Base-by-base conservation (phyloP, 1,140 invertebrate species). In the Plectrocnemia conspersa region DNA sequence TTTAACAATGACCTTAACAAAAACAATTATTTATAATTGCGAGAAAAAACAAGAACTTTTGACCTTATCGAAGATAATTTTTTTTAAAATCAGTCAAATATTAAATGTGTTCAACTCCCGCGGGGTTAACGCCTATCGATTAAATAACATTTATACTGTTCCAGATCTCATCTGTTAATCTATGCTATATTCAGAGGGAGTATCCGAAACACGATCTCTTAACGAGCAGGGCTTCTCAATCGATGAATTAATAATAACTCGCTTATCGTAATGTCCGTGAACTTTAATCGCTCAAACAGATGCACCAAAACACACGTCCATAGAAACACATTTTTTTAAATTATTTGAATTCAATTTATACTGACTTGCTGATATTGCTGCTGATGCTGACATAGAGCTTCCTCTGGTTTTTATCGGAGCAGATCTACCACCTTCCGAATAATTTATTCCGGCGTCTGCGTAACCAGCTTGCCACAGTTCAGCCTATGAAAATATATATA, bases 291-390 rank as follows among this genome's bases (percentile, higher is more conserved):
- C 16, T 3, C 3, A 33, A 33, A 15, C 32, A 9, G 16, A 33
- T 33, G 32, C 32, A 33, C 32, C 32, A 2, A 33, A 33, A 33
- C 32, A 15, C 32, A 33, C 32, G 32, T 33, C 16, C 15, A 42
- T 40, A 7, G 36, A 42, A 42, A 45, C n/a, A 18, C 27, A 29
- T 29, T 29, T 29, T 29, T 29, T 35, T 35, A 3, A 35, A 10
- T 10, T 41, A 41, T 15, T 48, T n/a, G 1, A 22, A 27, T 40
- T 11, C 13, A 27, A 29, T 38, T 29, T 15, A 36, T 40, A 61
- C 59, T 61, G 32, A 61, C 59, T 61, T 54, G 59, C 59, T 42
- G 59, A 54, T 10, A 61, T 42, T 10, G 59, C 57, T 13, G 55
- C 59, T 18, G 59, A 52, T 9, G 59, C 59, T 25, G 59, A 61